phyloP scores from a whole-genome alignment of 2,888 invertebrate genomes.

The Pyrochroa serraticornis region DNA sequence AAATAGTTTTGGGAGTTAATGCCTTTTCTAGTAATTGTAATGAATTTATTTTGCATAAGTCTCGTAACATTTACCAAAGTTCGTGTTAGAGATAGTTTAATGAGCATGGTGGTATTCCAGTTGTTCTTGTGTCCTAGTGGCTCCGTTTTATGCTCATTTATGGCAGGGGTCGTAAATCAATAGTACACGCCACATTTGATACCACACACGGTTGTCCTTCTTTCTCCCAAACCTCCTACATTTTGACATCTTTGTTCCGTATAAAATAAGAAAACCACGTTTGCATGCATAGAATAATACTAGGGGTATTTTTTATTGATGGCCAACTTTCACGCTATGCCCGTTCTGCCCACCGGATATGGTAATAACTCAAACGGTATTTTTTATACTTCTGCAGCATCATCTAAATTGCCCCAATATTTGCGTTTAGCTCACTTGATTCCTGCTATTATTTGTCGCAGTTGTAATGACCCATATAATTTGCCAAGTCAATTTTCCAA shows the following conservation, averaged over 20 bases:
- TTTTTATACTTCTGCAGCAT: constrained; percentile 31
- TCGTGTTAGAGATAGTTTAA: constrained; percentile 31
- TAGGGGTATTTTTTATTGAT: constrained; percentile 36
- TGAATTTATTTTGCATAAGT: constrained; percentile 20
- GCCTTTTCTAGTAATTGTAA: constrained; percentile 20
- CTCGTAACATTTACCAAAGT: constrained; percentile 21
- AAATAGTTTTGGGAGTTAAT: constrained; percentile 15
- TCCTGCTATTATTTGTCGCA: constrained; percentile 7
- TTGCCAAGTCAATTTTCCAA: neutral
- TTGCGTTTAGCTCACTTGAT: constrained; percentile 16
- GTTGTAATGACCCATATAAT: neutral
- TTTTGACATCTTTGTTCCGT: constrained; percentile 25
- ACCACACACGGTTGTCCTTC: constrained; percentile 27
- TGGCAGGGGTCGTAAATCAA: constrained; percentile 33
- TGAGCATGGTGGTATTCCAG: constrained; percentile 29
- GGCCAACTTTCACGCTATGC: constrained; percentile 35
- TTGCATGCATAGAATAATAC: constrained; percentile 33
- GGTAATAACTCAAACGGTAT: constrained; percentile 32
- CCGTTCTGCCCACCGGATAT: constrained; percentile 31
- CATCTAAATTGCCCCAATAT: constrained; percentile 25
- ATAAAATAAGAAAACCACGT: constrained; percentile 30
- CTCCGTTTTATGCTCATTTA: constrained; percentile 34
- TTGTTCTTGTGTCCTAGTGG: constrained; percentile 30
- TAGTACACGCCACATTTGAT: constrained; percentile 34
- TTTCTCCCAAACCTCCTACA: constrained; percentile 7